These are phyloP conservation scores for Columbina picui DNA, from an alignment of 2,113 vertebrate genomes.

Conservation along the genomic window DNA sequence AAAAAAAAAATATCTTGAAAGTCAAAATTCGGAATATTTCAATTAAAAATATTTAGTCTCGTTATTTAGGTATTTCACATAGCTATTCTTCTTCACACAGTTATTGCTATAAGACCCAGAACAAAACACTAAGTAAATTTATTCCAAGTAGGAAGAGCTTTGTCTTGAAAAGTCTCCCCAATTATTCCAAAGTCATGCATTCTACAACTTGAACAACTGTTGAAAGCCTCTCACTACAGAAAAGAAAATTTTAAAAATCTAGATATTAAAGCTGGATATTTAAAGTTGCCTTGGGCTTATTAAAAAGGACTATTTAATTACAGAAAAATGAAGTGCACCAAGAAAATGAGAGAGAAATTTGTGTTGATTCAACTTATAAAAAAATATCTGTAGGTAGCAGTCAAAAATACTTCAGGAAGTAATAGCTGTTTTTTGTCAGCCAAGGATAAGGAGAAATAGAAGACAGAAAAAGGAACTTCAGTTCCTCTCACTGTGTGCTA, in stretches of 20 bases:
- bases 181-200: not conserved
- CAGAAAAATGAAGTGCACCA: rapidly evolving
- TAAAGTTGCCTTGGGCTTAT: not conserved
- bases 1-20: not conserved
- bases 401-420: not conserved
- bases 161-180: not conserved
- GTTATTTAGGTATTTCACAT: not conserved
- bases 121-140: not conserved
- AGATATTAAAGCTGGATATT: not conserved
- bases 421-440: not conserved
- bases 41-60: not conserved
- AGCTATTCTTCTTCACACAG: not conserved
- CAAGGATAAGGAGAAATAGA: not conserved
- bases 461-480: not conserved
- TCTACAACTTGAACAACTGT: not conserved
- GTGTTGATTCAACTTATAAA: not conserved
- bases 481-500: rapidly evolving
- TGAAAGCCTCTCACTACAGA: not conserved
- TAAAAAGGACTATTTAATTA: not conserved
- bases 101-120: not conserved
- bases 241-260: not conserved
- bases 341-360: not conserved
- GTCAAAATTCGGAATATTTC: not conserved
- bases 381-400: not conserved
- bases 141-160: not conserved